A percentile compares a stretch with the other conserved stretches of the same genome.
These are phyloP conservation scores for Pseudochaenichthys georgianus DNA, from an alignment of 2,797 vertebrate species.

Conservation along the genomic window DNA sequence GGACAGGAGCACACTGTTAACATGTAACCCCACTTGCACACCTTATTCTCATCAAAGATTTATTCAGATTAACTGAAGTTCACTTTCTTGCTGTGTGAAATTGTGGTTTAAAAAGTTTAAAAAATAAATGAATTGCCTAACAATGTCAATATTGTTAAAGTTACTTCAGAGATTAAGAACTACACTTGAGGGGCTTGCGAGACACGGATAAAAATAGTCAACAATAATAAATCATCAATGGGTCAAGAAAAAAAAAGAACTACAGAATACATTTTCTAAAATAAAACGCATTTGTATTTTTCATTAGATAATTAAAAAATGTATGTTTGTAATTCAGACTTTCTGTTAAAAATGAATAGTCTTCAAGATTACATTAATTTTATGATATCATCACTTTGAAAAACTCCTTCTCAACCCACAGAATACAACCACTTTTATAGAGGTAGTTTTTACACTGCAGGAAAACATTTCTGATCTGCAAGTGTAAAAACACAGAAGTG, in stretches of 20 bases:
- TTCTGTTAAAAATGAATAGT: background rate
- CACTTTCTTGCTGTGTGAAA: constrained; percentile 28
- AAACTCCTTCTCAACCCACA: background rate
- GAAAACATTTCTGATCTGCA: background rate
- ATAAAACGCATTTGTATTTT: background rate
- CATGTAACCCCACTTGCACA: constrained; percentile 25
- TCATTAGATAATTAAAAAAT: no score
- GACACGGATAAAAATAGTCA: background rate
- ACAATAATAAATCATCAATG: background rate
- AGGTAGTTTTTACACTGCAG: background rate
- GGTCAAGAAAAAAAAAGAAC: background rate
- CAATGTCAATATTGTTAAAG: background rate
- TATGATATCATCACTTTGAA: background rate
- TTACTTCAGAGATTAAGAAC: no score
- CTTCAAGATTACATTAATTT: background rate
- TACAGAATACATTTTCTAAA: background rate
- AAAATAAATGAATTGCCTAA: background rate
- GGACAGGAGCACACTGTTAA: constrained; percentile 33
- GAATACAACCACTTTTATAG: background rate
- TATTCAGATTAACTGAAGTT: constrained; percentile 25
- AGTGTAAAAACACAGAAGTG: background rate
- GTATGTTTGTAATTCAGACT: background rate
- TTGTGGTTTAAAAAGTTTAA: background rate
- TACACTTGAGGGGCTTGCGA: no score
- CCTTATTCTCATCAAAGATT: constrained; percentile 20